Percentiles rank a stretch among this genome's conserved stretches.
phyloP scores from a whole-genome alignment of 2,797 vertebrate genomes.

The Setipinna tenuifilis region DNA sequence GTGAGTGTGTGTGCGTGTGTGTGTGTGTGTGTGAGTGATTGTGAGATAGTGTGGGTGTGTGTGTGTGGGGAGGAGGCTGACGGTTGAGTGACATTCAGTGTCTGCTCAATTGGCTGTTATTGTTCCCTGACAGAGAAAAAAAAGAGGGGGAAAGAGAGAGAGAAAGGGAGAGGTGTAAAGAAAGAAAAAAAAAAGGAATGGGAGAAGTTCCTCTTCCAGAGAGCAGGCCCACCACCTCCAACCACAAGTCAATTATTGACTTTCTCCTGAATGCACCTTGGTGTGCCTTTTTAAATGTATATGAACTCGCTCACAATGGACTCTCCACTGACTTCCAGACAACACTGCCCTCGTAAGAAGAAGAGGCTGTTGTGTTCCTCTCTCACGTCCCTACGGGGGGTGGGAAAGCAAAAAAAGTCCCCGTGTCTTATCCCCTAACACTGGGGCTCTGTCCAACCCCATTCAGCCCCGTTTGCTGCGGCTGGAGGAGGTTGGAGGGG shows the following conservation, averaged over 20 bases:
- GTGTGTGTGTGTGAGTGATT: not conserved
- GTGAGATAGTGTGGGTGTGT: not conserved
- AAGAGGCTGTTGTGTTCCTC: constrained; percentile 1
- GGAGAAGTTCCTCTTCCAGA: not conserved
- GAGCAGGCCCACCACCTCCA: constrained; percentile 4
- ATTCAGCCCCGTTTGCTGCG: not conserved
- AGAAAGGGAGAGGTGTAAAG: not conserved
- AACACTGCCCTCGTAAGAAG: not conserved
- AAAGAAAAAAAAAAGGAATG: not conserved
- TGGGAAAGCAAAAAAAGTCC: not conserved
- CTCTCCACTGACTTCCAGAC: not conserved
- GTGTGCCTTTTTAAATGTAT: constrained; percentile 9
- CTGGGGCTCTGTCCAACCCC: not conserved
- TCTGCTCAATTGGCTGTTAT: constrained; percentile 22
- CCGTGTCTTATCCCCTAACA: not conserved
- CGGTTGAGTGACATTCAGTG: constrained; percentile 20
- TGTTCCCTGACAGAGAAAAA: not conserved
- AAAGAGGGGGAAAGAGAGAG: not conserved
- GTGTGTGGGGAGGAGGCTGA: not conserved
- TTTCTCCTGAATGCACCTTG: constrained; percentile 11
- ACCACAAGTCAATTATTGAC: constrained; percentile 7
- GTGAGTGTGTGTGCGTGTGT: not conserved
- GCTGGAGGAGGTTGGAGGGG: not conserved
- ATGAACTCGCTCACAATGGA: not conserved
- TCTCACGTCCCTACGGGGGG: not conserved